A percentile compares a stretch with the other conserved stretches of the same genome.
phyloP scores from a whole-genome alignment of 1,140 invertebrate genomes.

The Nilaparvata lugens region DNA sequence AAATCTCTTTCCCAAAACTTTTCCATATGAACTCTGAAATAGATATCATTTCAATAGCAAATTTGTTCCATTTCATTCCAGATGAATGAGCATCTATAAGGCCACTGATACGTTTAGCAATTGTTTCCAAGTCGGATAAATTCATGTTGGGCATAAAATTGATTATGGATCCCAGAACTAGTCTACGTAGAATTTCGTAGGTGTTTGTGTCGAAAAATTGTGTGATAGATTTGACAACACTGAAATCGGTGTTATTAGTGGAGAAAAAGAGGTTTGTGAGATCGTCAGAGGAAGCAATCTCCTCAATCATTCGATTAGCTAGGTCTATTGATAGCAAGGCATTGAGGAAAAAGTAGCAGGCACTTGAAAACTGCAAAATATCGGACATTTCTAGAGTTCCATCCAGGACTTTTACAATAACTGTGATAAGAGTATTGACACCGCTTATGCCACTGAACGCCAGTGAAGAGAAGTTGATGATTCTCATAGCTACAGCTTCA shows the following conservation, averaged over 20 bases:
- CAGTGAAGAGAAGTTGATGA: conserved; percentile 10
- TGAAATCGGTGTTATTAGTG: conserved; percentile 1
- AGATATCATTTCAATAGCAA: not conserved
- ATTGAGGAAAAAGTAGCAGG: conserved; percentile 13
- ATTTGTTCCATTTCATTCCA: conserved; percentile 8
- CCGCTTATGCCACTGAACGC: conserved; percentile 12
- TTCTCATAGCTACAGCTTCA: conserved; percentile 1
- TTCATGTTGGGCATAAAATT: conserved; percentile 10
- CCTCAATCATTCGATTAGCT: conserved; percentile 10
- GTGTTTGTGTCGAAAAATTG: conserved; percentile 6
- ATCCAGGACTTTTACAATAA: conserved; percentile 9
- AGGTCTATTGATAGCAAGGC: conserved; percentile 9
- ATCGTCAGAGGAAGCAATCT: conserved; percentile 6
- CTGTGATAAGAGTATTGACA: conserved; percentile 9
- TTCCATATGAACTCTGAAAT: conserved; percentile 11
- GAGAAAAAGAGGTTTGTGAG: conserved; percentile 2
- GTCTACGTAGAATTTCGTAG: conserved; percentile 1
- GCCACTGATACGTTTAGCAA: not conserved
- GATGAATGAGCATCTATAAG: not conserved
- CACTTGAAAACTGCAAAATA: conserved; percentile 9
- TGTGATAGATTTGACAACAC: conserved; percentile 4
- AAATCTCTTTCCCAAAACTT: conserved; percentile 6
- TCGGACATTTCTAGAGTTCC: conserved; percentile 10
- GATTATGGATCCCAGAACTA: not conserved
- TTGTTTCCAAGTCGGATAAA: conserved; percentile 1